Conservation (phyloP, 2,888 invertebrate species). For the Trissolcus brochymenae region DNA sequence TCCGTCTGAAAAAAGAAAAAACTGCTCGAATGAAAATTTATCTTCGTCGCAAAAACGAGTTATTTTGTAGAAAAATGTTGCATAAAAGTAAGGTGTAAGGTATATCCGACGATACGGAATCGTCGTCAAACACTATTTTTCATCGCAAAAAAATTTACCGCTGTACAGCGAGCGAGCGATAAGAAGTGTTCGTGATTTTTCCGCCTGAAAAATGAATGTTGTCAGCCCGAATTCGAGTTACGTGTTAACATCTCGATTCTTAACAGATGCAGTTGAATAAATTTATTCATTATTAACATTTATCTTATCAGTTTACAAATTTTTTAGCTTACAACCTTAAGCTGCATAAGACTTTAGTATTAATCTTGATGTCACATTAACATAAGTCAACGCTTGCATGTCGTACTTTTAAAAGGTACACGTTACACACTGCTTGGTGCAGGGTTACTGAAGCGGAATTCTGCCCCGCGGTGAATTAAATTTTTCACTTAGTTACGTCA, state of each 20-base stretch:
- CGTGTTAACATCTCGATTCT: conserved; percentile 29
- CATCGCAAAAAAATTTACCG: background rate
- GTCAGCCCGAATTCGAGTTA: conserved; percentile 23
- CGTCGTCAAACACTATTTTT: conserved; percentile 1
- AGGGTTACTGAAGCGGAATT: conserved; percentile 16
- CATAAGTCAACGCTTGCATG: conserved; percentile 35
- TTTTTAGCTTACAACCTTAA: conserved; percentile 25
- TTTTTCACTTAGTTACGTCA: conserved; percentile 20
- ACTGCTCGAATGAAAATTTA: no score
- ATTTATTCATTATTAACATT: conserved; percentile 32
- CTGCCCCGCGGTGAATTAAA: conserved; percentile 20
- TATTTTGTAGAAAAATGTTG: no score
- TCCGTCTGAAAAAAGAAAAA: no score
- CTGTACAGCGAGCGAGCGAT: background rate
- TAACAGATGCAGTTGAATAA: conserved; percentile 27
- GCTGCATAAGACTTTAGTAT: conserved; percentile 19
- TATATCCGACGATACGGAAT: background rate
- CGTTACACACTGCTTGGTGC: conserved; percentile 15
- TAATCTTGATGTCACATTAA: conserved; percentile 45
- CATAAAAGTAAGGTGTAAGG: no score
- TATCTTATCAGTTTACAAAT: conserved; percentile 41
- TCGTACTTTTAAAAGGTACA: conserved; percentile 32
- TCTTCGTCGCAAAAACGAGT: no score
- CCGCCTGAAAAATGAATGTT: conserved; percentile 15
- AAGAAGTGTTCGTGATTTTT: conserved; percentile 17